These are phyloP conservation scores for Drymodes brunneopygia DNA, from an alignment of 2,113 vertebrate genomes.

Conservation along the genomic window DNA sequence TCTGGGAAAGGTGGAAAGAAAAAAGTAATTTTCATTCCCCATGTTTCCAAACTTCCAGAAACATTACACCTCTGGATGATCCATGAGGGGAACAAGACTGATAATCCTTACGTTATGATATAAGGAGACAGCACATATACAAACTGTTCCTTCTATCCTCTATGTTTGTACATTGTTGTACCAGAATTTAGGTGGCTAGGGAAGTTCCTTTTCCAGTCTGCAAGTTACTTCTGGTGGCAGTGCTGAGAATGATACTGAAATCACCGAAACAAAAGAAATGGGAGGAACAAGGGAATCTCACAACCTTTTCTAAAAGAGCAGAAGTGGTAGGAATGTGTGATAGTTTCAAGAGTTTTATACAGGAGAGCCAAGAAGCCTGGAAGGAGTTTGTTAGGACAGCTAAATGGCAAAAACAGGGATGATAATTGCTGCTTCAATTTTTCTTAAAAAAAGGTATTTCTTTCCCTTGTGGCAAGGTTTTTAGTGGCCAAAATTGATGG, in stretches of 20 bases:
- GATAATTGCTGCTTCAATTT: not conserved
- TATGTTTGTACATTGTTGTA: accelerated
- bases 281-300: not conserved
- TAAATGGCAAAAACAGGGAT: not conserved
- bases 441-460: no score
- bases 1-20: not conserved
- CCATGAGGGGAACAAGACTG: not conserved
- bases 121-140: not conserved
- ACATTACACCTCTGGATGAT: not conserved
- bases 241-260: not conserved
- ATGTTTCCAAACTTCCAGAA: not conserved
- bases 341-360: not conserved
- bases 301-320: not conserved
- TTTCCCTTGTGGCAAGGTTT: not conserved
- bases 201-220: not conserved
- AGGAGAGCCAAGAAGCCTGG: not conserved
- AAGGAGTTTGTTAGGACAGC: not conserved
- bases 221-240: not conserved
- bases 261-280: not conserved
- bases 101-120: accelerated
- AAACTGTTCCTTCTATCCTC: not conserved
- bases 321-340: not conserved
- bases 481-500: not conserved
- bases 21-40: not conserved
- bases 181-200: not conserved